Evolutionary conservation across 2,888 invertebrate species (phyloP).

Genomic region (Andricus quercusramuli): DNA sequence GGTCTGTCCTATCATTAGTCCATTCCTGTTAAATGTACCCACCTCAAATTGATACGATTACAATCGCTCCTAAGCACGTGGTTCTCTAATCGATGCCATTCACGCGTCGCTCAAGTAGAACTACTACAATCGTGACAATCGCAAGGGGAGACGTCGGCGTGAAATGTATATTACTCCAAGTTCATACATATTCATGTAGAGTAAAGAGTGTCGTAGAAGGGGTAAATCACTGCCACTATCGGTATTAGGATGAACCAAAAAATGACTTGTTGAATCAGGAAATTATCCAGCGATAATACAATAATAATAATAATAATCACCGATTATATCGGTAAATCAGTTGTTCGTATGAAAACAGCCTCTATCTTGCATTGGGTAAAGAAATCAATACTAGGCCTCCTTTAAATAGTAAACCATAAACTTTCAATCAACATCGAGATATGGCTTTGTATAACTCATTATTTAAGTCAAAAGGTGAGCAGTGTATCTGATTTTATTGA

Average conservation of each 20-base stretch:
- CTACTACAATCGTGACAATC: conserved; percentile 61
- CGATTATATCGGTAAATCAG: no score
- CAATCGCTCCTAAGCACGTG: conserved; percentile 61
- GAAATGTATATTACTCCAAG: conserved; percentile 22
- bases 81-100: conserved; percentile 66
- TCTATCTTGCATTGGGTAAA: no score
- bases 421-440: no score
- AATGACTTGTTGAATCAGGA: not conserved
- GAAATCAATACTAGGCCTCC: no score
- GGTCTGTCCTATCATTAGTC: not conserved
- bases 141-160: conserved; percentile 45
- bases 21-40: conserved; percentile 53
- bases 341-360: no score
- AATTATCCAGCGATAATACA: no score
- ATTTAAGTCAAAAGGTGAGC: no score
- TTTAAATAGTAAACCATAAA: no score
- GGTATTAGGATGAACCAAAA: not conserved
- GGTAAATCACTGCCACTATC: not conserved
- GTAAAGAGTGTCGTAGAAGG: conserved; percentile 7
- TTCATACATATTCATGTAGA: conserved; percentile 36
- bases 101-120: conserved; percentile 60
- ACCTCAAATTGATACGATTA: conserved; percentile 63
- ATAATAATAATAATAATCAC: no score
- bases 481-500: no score
- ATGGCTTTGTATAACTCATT: no score